Base-by-base conservation (phyloP, 2,113 vertebrate species). In the Scortum barcoo region DNA sequence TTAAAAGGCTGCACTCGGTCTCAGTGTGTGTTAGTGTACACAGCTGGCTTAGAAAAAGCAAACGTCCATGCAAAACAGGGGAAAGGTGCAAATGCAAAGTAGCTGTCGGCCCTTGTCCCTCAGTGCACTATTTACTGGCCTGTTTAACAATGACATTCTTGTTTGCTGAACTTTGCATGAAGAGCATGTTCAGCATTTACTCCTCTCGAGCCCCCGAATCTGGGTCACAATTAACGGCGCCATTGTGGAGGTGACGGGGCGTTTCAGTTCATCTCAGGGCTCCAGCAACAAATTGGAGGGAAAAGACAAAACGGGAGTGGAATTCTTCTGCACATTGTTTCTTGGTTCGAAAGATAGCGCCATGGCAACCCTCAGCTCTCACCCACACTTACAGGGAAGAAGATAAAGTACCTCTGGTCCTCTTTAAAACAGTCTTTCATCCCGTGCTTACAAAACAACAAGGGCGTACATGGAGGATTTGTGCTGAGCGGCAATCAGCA, bases 141-240 rank as follows among this genome's bases (percentile, higher is more conserved):
- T 60, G 17, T 79, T 38, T 76, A 48, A 90, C 86, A 88, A 84
- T 86, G 86, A 68, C 60, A 36, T 84, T 86, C 66, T 79, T 93
- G 80, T 91, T 71, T 56, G 66, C 28, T 81, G 76, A 85, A 86
- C 82, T 87, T 86, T 82, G 81, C 74, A 57, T 60, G 76, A 77
- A 74, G 83, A 76, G 80, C 72, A 72, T 76, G 78, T 51, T 72
- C 78, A 71, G 76, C 7, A 65, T 79, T 84, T 44, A 44, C 80
- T 72, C 63, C 61, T 56, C 69, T 70, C 62, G 22, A 68, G 66
- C 42, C 19, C 30, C 26, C 14, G 22, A 74, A 92, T 85, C 70
- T 85, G 80, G 89, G 87, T 91, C 91, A 84, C 62, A 78, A 74
- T 88, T 84, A 89, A 56, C 50, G 19, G 65, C 40, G n/a, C 75